These are phyloP conservation scores for Eulithis testata DNA, from an alignment of 2,888 invertebrate species.

Conservation along the genomic window DNA sequence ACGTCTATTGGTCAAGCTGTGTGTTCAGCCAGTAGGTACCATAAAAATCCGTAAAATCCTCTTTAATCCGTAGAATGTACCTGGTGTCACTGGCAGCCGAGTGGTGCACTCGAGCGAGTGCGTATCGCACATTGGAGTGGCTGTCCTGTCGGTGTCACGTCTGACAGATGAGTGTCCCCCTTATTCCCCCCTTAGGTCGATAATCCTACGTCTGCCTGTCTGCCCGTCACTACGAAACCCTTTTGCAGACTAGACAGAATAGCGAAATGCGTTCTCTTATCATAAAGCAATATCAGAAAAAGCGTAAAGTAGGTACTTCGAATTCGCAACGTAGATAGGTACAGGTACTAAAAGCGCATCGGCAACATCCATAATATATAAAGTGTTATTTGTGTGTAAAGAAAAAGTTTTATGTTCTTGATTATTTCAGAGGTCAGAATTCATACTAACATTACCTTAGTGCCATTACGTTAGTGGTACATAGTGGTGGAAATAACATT, in stretches of 20 bases:
- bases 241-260: constrained; percentile 15
- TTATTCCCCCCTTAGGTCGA: constrained; percentile 12
- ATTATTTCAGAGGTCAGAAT: no score
- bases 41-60: constrained; percentile 16
- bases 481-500: no score
- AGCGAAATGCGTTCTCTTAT: constrained; percentile 13
- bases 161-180: constrained; percentile 44
- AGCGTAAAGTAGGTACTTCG: background rate
- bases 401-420: no score
- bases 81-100: constrained; percentile 41
- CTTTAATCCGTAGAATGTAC: constrained; percentile 31
- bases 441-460: no score
- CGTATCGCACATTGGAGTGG: constrained; percentile 57
- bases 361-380: background rate
- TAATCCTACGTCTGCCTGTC: constrained; percentile 20
- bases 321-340: background rate
- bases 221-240: background rate
- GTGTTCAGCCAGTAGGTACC: background rate
- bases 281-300: constrained; percentile 12
- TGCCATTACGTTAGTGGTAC: no score
- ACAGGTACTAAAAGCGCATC: background rate
- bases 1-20: background rate
- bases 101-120: constrained; percentile 49
- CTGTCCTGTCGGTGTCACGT: constrained; percentile 54
- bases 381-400: no score